Evolutionary conservation across 2,888 invertebrate species (phyloP).

Genomic region (Apamea sordens): DNA sequence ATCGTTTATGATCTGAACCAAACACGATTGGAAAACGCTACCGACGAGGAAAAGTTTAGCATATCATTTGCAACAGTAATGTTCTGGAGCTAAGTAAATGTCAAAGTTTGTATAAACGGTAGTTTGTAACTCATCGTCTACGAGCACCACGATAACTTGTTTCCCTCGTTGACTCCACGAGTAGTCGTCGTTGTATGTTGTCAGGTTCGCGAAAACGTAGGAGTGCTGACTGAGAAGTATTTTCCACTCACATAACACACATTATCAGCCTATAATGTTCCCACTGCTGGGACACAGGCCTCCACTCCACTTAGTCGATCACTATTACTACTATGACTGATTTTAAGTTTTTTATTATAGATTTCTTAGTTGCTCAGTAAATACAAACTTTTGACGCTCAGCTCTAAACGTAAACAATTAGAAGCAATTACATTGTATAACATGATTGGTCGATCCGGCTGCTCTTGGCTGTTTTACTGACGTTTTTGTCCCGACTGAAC

Average conservation of each 20-base stretch:
- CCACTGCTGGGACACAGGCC: too few relatives aligned
- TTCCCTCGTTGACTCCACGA: background rate
- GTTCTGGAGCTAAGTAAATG: slow-evolving; percentile 35
- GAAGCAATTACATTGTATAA: background rate
- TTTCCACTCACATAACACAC: too few relatives aligned
- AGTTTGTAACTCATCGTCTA: slow-evolving; percentile 38
- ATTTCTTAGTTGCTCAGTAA: background rate
- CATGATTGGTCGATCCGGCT: too few relatives aligned
- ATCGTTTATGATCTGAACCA: background rate
- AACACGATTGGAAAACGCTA: slow-evolving; percentile 27
- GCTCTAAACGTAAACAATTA: too few relatives aligned
- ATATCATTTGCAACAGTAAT: slow-evolving; percentile 35
- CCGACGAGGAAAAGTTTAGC: slow-evolving; percentile 19
- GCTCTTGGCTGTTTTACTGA: too few relatives aligned
- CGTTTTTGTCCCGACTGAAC: too few relatives aligned
- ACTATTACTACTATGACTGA: background rate
- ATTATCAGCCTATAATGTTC: too few relatives aligned
- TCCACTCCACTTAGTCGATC: background rate
- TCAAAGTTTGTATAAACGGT: slow-evolving; percentile 30
- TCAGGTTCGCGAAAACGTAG: background rate
- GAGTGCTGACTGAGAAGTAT: background rate
- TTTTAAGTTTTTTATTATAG: too few relatives aligned
- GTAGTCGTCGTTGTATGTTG: background rate
- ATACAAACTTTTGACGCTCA: background rate
- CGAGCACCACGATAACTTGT: slow-evolving; percentile 9